Percentiles rank a stretch among this genome's conserved stretches.
Evolutionary conservation across 1,140 invertebrate species (phyloP).

Genomic region (Mamestra configurata): DNA sequence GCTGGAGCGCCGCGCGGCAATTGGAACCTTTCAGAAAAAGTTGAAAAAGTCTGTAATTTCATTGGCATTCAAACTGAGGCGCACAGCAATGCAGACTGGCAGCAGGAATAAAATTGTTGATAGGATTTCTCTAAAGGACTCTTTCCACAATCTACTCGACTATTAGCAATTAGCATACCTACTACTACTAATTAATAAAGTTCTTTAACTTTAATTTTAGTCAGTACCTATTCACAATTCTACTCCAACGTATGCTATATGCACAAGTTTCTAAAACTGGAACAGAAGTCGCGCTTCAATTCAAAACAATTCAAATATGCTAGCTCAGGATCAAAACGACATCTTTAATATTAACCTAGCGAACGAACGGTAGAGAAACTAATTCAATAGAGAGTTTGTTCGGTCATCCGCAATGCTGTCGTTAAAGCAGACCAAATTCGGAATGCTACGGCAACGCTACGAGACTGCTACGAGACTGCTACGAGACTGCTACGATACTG

Average conservation of each 20-base stretch:
- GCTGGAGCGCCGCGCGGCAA: too few species aligned
- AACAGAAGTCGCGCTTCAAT: not conserved
- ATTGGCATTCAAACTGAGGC: not conserved
- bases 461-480: slow-evolving; percentile 6
- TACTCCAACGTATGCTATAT: too few species aligned
- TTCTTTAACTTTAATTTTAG: too few species aligned
- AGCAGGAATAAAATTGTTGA: not conserved
- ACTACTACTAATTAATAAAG: too few species aligned
- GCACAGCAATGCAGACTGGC: not conserved
- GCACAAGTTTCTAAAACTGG: not conserved
- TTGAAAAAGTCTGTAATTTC: not conserved
- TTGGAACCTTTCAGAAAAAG: not conserved
- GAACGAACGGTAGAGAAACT: not conserved
- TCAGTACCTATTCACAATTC: too few species aligned
- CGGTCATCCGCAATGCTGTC: slow-evolving; percentile 28
- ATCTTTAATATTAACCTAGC: slow-evolving; percentile 24
- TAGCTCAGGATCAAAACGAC: not conserved
- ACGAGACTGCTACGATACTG: not conserved
- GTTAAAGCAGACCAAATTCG: slow-evolving; percentile 41
- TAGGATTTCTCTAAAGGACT: not conserved
- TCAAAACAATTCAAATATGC: slow-evolving; percentile 7
- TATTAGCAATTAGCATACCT: too few species aligned
- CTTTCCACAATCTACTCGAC: too few species aligned
- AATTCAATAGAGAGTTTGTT: slow-evolving; percentile 7
- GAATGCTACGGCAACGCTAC: slow-evolving; percentile 4